These are phyloP conservation scores for Lacerta bilineata DNA, from an alignment of 2,797 vertebrate genomes.

Conservation along the genomic window DNA sequence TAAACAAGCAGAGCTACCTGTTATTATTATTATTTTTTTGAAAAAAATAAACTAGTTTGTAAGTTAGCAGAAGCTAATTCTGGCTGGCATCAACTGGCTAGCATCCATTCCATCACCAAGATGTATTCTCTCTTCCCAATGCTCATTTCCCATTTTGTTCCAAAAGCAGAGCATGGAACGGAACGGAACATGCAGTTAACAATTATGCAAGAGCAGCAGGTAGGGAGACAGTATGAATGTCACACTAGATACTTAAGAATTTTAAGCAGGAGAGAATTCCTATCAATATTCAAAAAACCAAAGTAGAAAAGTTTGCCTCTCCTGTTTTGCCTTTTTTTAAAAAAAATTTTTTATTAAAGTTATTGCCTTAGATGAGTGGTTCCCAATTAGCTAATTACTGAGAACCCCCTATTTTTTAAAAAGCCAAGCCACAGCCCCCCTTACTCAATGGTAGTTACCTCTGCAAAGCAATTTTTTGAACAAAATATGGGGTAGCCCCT, in stretches of 20 bases:
- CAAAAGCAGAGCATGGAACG: neutral
- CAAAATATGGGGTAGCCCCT: no score
- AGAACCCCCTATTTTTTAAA: no score
- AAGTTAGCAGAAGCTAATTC: neutral
- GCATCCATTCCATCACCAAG: neutral
- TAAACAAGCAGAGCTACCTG: neutral
- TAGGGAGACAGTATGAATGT: neutral
- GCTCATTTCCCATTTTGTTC: neutral
- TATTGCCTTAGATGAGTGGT: neutral
- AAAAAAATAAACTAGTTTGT: neutral
- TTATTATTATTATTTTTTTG: neutral
- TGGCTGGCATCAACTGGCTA: neutral
- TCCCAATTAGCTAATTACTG: no score
- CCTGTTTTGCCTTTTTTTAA: neutral
- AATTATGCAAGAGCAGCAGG: neutral
- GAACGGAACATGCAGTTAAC: neutral
- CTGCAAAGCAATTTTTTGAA: no score
- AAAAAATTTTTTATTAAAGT: neutral
- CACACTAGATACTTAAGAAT: neutral
- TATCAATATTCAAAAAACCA: neutral
- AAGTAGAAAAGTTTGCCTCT: neutral
- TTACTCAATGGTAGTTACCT: no score
- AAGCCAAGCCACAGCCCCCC: no score
- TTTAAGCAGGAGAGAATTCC: neutral
- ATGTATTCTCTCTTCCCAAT: neutral